Conservation (phyloP, 2,797 vertebrate genomes). For the Pseudotriccus pelzelni region DNA sequence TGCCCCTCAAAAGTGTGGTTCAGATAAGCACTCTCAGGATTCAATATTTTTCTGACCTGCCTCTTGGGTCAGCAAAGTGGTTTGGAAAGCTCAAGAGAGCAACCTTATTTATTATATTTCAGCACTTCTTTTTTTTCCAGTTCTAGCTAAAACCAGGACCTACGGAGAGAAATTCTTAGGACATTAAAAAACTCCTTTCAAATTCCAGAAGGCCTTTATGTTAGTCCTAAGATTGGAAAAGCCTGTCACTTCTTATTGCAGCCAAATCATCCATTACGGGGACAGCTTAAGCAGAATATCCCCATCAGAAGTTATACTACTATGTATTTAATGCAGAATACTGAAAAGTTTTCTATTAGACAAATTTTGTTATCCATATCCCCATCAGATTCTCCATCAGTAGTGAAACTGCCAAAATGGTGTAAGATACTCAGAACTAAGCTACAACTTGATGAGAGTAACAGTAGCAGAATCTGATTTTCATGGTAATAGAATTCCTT, state of each 20-base stretch:
- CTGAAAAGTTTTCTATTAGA: neutral
- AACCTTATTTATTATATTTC: constrained; percentile 33
- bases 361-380: neutral
- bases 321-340: neutral
- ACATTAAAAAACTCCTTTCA: neutral
- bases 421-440: neutral
- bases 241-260: constrained; percentile 9
- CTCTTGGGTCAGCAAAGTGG: constrained; percentile 24
- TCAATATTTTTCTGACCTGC: constrained; percentile 42
- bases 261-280: neutral
- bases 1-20: constrained; percentile 22
- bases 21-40: constrained; percentile 2
- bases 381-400: neutral
- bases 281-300: neutral
- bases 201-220: neutral
- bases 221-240: neutral
- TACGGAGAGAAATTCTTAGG: neutral
- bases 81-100: constrained; percentile 18
- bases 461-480: neutral
- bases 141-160: neutral
- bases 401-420: neutral
- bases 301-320: neutral
- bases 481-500: neutral
- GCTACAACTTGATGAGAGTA: neutral
- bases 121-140: constrained; percentile 10